Base-by-base conservation (phyloP, 2,888 invertebrate genomes). In the Drosophila quinaria region DNA sequence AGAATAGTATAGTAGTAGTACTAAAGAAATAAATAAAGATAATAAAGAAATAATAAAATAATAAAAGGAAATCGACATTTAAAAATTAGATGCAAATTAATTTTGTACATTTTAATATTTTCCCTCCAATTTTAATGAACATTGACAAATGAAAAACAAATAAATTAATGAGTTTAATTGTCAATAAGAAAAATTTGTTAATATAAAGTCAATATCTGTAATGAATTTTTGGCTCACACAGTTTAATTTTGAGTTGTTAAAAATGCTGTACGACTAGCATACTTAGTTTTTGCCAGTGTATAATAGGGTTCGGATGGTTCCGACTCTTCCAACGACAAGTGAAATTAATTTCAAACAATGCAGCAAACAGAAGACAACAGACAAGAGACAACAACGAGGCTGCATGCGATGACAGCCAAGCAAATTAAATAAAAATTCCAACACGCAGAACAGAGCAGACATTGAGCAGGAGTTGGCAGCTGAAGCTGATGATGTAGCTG, bases 261-360 rank as follows among this genome's bases (percentile, higher is more conserved):
- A 10, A 31, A 9, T 3, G 33, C 11, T 35, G 13, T 13, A 4
- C 11, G 11, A 35, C 13, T 47, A 2, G n/a, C 15, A 17, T n/a
- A 2, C 8, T 10, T 4, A 1, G 2, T 31, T 55, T 63, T 41
- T 22, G 6, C n/a, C 49, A 64, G 49, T 64, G 59, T 33, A 49
- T 35, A 50, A 50, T 59, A 58, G 64, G 69, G 35, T 56, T 51
- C 51, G 22, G 35, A 37, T 46, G 56, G 41, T 29, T 49, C 46
- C 41, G 35, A 78, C 59, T 79, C 75, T 66, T 70, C 75, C 50
- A 55, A 67, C 90, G 88, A 85, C 84, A 87, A 89, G 82, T 79
- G 80, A 88, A 85, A 85, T 89, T 85, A 89, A 89, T 89, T 85
- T 86, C 85, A 83, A 90, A 88, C 89, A 90, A 90, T 86, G 89